Evolutionary conservation across 2,888 invertebrate species (phyloP), one percentile per base, ranked within the genome.

Genomic region (Chalcosyrphus nemorum): DNA sequence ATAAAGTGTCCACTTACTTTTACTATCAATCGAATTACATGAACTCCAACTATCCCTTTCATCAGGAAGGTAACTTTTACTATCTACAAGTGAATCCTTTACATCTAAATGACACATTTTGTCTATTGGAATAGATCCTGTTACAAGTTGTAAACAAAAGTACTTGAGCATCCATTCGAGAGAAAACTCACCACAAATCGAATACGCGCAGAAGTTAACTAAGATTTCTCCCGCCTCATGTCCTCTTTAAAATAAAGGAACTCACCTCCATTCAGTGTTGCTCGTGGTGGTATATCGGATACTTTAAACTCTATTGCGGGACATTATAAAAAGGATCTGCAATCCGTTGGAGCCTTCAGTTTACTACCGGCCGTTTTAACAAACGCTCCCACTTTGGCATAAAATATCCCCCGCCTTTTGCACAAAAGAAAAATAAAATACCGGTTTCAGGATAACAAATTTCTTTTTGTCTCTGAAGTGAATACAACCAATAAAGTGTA

Each of bases 121-220:
- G 19, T 45, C 45, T 45, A 24, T 13, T 50, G 4, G 2, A 24
- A 11, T n/a, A 56, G 29, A 47, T 59, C 35, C 57, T 19, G n/a
- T 32, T 38, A 47, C 47, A 50, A 50, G 15, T 27, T 50, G 9
- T 59, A 59, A 71, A 32, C 47, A 57, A 7, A 17, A 35, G 1
- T 32, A 11, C 24, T 50, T 2, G 9, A 47, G 45, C 43, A 63
- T 56, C 43, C 45, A 32, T 24, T 0, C 45, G 19, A 6, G n/a
- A 43, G 41, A 52, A 11, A 41, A 61, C 66, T 35, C 41, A 82
- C 82, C 78, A 66, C 59, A 68, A 24, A 50, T 6, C 47, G 17
- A 65, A 72, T 72, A 72, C 81, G 82, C 82, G 82, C 78, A 82
- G 82, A 77, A 74, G 71, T 78, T 66, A 47, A 59, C 27, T 13